Base-by-base conservation (phyloP, 2,113 vertebrate species). In the Zosterops japonicus region DNA sequence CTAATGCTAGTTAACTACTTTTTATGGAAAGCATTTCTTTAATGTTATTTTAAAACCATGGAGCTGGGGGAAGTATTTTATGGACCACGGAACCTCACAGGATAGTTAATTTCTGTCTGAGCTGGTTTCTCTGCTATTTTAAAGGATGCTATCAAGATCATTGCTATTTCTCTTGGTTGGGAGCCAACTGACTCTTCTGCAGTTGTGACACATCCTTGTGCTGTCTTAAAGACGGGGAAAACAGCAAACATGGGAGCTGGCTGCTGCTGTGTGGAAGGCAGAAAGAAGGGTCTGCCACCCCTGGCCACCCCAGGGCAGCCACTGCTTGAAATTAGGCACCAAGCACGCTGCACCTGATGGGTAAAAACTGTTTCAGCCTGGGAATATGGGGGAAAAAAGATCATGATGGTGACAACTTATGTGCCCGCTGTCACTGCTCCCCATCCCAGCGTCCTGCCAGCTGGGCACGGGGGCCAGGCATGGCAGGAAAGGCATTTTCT, bases 41-140 rank as follows among this genome's bases (percentile, higher is more conserved):
- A 87, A 95, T 95, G 93, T 97, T 97, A 93, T 96, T 97, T 96
- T 96, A 96, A 96, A 96, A 95, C 89, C 83, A 44, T 79, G 86
- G 95, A 95, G 89, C 89, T 24, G 1, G 86, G 72, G 81, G 77
- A 94, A 95, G 91, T 78, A 78, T 92, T 92, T 95, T 94, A 95
- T 91, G 90, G 85, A 85, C 94, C 95, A 76, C 47, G 46, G 96
- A 95, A 83, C 79, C 61, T 95, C 31, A 4, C 89, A 89, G 92
- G 28, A 75, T 59, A 96, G 92, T 95, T 96, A 93, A 93, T 89
- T 89, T 94, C 86, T 95, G 75, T 95, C 69, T 89, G 91, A 96
- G 94, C 71, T 94, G 93, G 92, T 95, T 96, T 95, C 85, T 94
- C 53, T 82, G 78, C 92, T 95, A 55, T 95, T 97, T 95, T 95